Conservation (phyloP, 2,113 vertebrate genomes). For the Turdus rufiventris region DNA sequence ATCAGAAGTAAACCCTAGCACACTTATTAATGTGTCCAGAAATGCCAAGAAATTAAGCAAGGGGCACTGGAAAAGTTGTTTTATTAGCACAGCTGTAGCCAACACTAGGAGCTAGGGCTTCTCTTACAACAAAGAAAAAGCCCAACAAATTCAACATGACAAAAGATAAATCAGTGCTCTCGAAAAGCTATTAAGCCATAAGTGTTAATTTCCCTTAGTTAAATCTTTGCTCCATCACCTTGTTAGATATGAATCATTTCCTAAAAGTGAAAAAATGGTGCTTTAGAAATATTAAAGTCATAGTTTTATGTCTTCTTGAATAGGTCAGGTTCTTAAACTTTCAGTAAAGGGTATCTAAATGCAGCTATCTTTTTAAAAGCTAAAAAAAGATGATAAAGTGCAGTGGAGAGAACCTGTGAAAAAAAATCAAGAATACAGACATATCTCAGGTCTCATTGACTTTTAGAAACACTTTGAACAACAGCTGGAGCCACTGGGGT, state of each 20-base stretch:
- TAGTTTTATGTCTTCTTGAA: slow-evolving; percentile 40
- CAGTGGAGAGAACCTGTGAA: not conserved
- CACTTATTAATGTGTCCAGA: not conserved
- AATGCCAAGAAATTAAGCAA: not conserved
- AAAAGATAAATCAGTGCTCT: slow-evolving; percentile 67
- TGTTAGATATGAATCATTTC: slow-evolving; percentile 56
- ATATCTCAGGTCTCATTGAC: slow-evolving; percentile 70
- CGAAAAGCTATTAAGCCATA: slow-evolving; percentile 58
- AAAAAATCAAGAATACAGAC: slow-evolving; percentile 61
- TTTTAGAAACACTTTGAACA: slow-evolving; percentile 75
- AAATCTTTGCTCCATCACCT: slow-evolving; percentile 65
- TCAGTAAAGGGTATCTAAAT: slow-evolving; percentile 46
- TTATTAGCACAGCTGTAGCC: not conserved
- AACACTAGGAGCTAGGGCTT: not conserved
- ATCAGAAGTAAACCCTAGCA: not conserved
- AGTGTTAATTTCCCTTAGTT: slow-evolving; percentile 73
- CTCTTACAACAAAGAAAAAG: slow-evolving; percentile 50
- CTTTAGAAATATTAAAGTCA: slow-evolving; percentile 35
- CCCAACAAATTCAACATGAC: slow-evolving; percentile 57
- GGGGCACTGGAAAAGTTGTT: not conserved
- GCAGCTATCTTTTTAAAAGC: slow-evolving; percentile 38
- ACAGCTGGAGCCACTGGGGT: slow-evolving; percentile 74
- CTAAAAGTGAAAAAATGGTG: slow-evolving; percentile 46
- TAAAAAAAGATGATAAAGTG: slow-evolving; percentile 13
- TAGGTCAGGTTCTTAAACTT: slow-evolving; percentile 59